These are phyloP conservation scores for Halcyon chelicuti DNA, from an alignment of 2,797 vertebrate genomes.

Conservation along the genomic window DNA sequence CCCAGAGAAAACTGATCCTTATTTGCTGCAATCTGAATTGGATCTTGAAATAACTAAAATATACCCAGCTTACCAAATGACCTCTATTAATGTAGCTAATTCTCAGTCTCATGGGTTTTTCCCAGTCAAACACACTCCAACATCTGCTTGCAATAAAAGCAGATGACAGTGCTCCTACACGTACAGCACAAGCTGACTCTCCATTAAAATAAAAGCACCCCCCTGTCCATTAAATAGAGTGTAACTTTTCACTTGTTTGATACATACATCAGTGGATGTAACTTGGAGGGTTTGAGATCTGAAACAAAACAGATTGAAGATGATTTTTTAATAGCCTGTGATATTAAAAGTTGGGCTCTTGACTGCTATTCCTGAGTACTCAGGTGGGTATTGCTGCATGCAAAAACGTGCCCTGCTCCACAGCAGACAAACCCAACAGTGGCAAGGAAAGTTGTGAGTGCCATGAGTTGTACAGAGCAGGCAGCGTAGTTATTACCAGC, in stretches of 20 bases:
- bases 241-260: not conserved
- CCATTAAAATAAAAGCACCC: not conserved
- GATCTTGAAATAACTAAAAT: not conserved
- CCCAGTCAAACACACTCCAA: not conserved
- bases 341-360: not conserved
- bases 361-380: not conserved
- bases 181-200: accelerated
- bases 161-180: not conserved
- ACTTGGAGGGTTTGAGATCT: not conserved
- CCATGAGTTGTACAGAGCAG: accelerated
- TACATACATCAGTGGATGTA: not conserved
- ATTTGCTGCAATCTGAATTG: not conserved
- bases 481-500: not conserved
- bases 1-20: not conserved
- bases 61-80: not conserved
- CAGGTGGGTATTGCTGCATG: not conserved
- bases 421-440: not conserved
- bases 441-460: not conserved
- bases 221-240: not conserved
- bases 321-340: not conserved
- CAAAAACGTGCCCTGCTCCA: not conserved
- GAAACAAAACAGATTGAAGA: not conserved
- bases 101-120: not conserved
- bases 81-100: not conserved
- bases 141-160: slow-evolving; percentile 3